Evolutionary conservation across 1,140 invertebrate species (phyloP).

Genomic region (Ephestia elutella): DNA sequence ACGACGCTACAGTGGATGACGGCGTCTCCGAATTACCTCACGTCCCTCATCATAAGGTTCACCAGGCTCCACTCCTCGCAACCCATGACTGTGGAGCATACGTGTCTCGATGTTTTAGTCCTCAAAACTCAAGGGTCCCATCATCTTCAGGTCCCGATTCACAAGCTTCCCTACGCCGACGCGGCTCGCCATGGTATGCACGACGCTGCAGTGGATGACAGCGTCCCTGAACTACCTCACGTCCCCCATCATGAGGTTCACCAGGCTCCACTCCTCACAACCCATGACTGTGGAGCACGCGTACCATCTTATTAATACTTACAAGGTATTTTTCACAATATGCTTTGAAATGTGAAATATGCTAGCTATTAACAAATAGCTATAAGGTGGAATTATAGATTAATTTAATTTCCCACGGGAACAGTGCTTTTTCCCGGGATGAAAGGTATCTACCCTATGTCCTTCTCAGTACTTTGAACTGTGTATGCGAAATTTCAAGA

Average conservation of each 20-base stretch:
- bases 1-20: too few species aligned
- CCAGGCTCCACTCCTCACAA: conserved; percentile 36
- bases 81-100: too few species aligned
- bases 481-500: too few species aligned
- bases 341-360: too few species aligned
- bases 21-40: conserved; percentile 31
- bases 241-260: conserved; percentile 36
- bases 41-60: conserved; percentile 34
- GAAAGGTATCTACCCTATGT: too few species aligned
- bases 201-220: conserved; percentile 53
- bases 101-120: too few species aligned
- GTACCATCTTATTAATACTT: conserved; percentile 47
- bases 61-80: conserved; percentile 42
- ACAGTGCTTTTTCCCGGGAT: too few species aligned
- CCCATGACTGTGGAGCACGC: conserved; percentile 38
- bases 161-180: conserved; percentile 42
- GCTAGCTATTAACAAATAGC: too few species aligned
- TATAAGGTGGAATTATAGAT: too few species aligned
- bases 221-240: conserved; percentile 33
- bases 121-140: too few species aligned
- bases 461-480: too few species aligned
- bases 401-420: too few species aligned
- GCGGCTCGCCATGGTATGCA: conserved; percentile 30
- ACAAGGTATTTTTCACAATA: conserved; percentile 33
- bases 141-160: conserved; percentile 21